A percentile compares a stretch with the other conserved stretches of the same genome.
Conservation (phyloP, 37 sponge, comb jelly and placozoan species). For the Spongilla lacustris region DNA sequence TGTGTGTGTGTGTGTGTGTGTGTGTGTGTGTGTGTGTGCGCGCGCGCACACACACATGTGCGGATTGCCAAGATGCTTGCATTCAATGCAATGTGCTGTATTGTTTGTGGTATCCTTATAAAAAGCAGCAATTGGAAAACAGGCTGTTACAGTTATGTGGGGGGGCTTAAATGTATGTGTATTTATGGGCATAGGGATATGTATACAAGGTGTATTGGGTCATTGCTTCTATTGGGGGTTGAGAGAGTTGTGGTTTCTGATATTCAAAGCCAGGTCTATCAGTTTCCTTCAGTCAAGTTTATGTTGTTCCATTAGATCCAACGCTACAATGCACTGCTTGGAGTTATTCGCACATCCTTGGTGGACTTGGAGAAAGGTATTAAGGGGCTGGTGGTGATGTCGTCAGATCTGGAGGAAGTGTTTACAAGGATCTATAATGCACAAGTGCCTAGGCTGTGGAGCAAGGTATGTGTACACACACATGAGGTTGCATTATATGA, state of each 20-base stretch:
- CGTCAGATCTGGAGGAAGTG: slow-evolving; percentile 95
- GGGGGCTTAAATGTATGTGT: too few species aligned
- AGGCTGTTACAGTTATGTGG: too few species aligned
- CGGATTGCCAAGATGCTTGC: too few species aligned
- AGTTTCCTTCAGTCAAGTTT: neutral
- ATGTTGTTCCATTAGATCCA: slow-evolving; percentile 68
- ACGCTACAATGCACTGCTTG: slow-evolving; percentile 94
- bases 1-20: too few species aligned
- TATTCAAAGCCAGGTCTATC: too few species aligned
- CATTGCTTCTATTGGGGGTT: neutral
- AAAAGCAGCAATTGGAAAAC: too few species aligned
- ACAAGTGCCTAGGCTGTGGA: slow-evolving; percentile 94
- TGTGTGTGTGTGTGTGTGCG: too few species aligned
- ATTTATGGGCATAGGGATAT: neutral
- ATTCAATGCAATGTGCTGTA: too few species aligned
- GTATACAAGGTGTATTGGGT: neutral
- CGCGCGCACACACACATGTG: too few species aligned
- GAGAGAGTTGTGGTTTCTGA: too few species aligned
- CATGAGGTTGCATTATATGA: neutral
- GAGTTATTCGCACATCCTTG: slow-evolving; percentile 82
- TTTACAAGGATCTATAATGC: slow-evolving; percentile 94
- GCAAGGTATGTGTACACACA: slow-evolving; percentile 73
- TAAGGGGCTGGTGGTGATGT: slow-evolving; percentile 99
- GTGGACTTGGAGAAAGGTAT: slow-evolving; percentile 96
- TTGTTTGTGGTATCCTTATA: too few species aligned